Percentiles rank a stretch among this genome's conserved stretches.
Evolutionary conservation across 2,797 vertebrate species (phyloP).

Genomic region (Leuciscus waleckii): DNA sequence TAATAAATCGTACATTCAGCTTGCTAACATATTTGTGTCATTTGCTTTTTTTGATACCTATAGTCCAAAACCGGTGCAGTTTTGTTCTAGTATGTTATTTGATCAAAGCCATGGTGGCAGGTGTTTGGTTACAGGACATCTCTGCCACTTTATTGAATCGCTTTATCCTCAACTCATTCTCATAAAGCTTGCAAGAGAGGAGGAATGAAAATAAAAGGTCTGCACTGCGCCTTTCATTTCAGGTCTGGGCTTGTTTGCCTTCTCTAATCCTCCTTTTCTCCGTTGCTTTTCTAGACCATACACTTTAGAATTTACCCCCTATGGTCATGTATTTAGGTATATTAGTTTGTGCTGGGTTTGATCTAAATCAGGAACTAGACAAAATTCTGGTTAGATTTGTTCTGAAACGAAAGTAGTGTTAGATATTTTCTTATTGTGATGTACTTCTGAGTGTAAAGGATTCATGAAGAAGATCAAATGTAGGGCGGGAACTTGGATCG

Average conservation of each 20-base stretch:
- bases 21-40: background rate
- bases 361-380: background rate
- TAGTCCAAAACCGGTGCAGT: background rate
- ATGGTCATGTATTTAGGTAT: background rate
- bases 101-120: background rate
- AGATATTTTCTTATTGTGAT: conserved; percentile 1
- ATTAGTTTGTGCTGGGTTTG: background rate
- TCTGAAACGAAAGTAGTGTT: background rate
- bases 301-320: background rate
- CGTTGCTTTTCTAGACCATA: background rate
- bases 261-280: background rate
- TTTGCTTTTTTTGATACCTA: background rate
- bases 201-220: conserved; percentile 24
- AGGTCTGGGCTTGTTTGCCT: conserved; percentile 26
- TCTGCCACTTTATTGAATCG: background rate
- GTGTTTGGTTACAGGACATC: background rate
- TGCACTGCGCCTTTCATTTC: background rate
- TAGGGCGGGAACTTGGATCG: background rate
- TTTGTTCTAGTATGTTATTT: background rate
- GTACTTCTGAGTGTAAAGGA: background rate
- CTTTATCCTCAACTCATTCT: background rate
- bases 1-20: background rate
- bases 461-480: background rate
- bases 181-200: background rate
- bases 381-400: background rate